These are phyloP conservation scores for Dolichoris vasculosae DNA, from an alignment of 1,140 invertebrate genomes.

Conservation along the genomic window DNA sequence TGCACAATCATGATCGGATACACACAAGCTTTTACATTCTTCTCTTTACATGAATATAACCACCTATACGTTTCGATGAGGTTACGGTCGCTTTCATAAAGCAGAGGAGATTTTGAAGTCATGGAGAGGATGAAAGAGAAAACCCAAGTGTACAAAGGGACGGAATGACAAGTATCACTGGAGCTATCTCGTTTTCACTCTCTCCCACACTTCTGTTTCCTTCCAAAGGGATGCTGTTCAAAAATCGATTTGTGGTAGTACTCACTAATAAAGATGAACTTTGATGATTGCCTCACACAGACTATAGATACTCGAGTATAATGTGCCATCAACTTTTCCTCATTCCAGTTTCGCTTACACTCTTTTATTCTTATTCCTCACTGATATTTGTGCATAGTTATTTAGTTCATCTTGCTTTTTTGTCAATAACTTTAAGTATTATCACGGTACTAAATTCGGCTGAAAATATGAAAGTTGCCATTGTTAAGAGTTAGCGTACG, in stretches of 20 bases:
- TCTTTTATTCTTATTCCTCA: background rate
- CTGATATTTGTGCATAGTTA: background rate
- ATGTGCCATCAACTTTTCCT: conserved; percentile 8
- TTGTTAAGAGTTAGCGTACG: background rate
- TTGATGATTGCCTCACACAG: conserved; percentile 35
- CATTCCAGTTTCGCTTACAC: background rate
- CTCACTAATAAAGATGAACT: conserved; percentile 27
- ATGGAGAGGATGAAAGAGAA: background rate
- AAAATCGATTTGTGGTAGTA: conserved; percentile 10
- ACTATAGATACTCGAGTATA: conserved; percentile 6
- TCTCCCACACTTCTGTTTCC: background rate
- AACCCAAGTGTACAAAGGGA: conserved; percentile 8
- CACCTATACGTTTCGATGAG: conserved; percentile 20
- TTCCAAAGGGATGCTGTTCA: background rate
- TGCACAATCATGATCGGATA: conserved; percentile 16
- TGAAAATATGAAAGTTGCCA: background rate
- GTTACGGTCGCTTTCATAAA: conserved; percentile 55
- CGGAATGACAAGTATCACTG: conserved; percentile 47
- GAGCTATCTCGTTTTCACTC: conserved; percentile 3
- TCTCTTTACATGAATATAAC: background rate
- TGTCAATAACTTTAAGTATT: background rate
- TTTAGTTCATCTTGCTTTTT: background rate
- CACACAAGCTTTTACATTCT: background rate
- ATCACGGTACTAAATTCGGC: background rate
- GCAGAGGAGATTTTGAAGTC: conserved; percentile 6